Evolutionary conservation across 1,140 invertebrate species (phyloP).

Genomic region (Lepidurus arcticus): DNA sequence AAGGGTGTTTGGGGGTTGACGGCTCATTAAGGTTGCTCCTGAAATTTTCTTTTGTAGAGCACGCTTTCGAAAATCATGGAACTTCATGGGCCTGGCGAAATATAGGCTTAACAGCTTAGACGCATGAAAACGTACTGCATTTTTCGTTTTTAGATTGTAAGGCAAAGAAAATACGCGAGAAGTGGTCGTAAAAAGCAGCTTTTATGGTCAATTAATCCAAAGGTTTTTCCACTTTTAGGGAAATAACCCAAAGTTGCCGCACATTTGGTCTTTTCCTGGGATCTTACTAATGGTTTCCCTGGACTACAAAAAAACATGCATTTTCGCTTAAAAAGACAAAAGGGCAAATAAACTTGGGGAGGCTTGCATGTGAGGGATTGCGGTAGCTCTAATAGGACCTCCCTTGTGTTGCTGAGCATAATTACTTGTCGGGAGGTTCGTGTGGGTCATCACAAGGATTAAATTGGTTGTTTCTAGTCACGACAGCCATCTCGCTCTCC

Average conservation of each 20-base stretch:
- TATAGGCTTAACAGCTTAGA: not conserved
- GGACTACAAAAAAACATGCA: too few species aligned
- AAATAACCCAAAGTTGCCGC: not conserved
- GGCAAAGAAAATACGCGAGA: not conserved
- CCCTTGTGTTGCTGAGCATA: slow-evolving; percentile 3
- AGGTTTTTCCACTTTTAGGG: slow-evolving; percentile 22
- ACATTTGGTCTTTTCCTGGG: not conserved
- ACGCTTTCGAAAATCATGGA: not conserved
- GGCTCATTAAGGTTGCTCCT: not conserved
- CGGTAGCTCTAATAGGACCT: not conserved
- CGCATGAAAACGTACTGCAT: not conserved
- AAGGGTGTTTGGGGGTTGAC: not conserved
- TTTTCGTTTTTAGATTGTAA: not conserved
- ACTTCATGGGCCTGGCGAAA: not conserved
- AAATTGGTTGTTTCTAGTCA: not conserved
- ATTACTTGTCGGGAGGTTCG: not conserved
- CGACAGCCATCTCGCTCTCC: not conserved
- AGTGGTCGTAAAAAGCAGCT: slow-evolving; percentile 7
- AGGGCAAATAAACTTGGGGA: not conserved
- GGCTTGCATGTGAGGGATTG: not conserved
- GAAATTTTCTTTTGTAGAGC: not conserved
- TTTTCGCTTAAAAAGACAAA: not conserved
- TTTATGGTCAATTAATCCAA: slow-evolving; percentile 6
- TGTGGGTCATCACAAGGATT: not conserved
- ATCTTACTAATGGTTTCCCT: not conserved